Percentiles rank a stretch among this genome's conserved stretches.
Evolutionary conservation across 2,888 invertebrate genomes (phyloP).

Genomic region (Leptothorax acervorum): DNA sequence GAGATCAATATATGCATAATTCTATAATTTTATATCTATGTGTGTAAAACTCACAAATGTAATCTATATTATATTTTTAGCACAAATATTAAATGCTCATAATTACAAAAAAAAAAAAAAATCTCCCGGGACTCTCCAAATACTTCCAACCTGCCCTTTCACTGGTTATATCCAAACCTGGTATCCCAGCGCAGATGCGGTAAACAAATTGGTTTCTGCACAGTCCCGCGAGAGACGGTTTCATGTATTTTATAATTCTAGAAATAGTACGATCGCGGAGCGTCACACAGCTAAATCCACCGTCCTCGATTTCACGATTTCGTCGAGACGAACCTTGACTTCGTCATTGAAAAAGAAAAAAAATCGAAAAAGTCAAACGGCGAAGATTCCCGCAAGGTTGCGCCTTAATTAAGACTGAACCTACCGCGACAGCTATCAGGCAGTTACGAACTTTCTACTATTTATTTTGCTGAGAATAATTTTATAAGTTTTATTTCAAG

Average conservation of each 20-base stretch:
- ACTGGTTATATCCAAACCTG: not conserved
- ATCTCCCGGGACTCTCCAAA: not conserved
- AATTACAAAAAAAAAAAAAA: not conserved
- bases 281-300: conserved; percentile 65
- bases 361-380: conserved; percentile 41
- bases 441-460: not conserved
- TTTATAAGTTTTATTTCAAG: not conserved
- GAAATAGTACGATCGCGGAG: conserved; percentile 71
- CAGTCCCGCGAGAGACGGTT: conserved; percentile 53
- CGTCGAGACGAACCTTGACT: conserved; percentile 71
- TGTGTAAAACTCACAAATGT: not conserved
- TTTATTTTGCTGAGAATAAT: not conserved
- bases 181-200: not conserved
- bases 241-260: conserved; percentile 72
- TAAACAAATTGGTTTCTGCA: conserved; percentile 26
- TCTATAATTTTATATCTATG: not conserved
- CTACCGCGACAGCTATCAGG: not conserved
- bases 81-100: not conserved
- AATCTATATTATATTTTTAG: not conserved
- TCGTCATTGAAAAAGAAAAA: conserved; percentile 23
- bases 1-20: not conserved
- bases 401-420: not conserved
- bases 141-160: not conserved
- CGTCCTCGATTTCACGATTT: conserved; percentile 70
- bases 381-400: not conserved